These are phyloP conservation scores for Plebejus melissa DNA, from an alignment of 2,888 invertebrate genomes.

Conservation along the genomic window DNA sequence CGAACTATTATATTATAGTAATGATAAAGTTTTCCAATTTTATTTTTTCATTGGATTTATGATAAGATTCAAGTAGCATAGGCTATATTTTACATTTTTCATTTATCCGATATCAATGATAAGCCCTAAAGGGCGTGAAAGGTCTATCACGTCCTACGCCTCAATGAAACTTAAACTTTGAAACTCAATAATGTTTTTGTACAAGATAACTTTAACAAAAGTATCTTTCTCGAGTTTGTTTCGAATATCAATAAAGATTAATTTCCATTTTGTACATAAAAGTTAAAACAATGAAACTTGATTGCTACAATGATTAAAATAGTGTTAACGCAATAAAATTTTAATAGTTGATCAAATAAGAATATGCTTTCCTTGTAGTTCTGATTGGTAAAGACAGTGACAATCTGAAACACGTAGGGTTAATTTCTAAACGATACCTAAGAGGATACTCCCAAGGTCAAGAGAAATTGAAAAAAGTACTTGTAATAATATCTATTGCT, in stretches of 20 bases:
- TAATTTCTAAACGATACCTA: no score
- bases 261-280: background rate
- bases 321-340: background rate
- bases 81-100: background rate
- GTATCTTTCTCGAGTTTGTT: conserved; percentile 9
- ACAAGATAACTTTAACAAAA: background rate
- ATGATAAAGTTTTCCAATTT: no score
- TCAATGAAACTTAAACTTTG: conserved; percentile 3
- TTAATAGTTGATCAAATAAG: background rate
- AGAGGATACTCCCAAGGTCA: no score
- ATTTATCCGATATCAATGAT: conserved; percentile 3
- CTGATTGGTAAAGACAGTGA: no score
- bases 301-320: background rate
- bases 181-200: conserved; percentile 3
- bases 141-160: conserved; percentile 10
- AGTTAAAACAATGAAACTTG: no score
- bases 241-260: background rate
- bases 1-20: no score
- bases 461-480: no score
- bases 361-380: no score
- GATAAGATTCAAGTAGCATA: background rate
- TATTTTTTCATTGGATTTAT: background rate
- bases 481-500: no score
- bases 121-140: background rate
- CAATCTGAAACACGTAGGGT: no score